Conservation (phyloP, 2,888 invertebrate species). For the Rotaria socialis region DNA sequence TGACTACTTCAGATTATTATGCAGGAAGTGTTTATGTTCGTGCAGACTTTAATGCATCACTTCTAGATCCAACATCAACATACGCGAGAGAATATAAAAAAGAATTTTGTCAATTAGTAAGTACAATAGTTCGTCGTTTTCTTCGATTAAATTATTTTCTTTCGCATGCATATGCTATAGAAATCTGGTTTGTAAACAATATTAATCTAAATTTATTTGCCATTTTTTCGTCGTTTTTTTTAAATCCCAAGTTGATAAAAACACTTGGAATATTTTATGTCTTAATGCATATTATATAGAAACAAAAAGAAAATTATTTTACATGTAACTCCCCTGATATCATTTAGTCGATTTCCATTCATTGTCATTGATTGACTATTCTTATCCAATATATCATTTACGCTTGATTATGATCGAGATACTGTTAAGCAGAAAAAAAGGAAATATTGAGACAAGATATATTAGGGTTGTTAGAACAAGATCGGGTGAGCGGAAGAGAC, state of each 20-base stretch:
- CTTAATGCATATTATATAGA: not conserved
- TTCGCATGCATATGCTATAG: no score
- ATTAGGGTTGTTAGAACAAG: not conserved
- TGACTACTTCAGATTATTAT: not conserved
- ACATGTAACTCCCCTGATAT: not conserved
- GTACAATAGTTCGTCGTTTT: not conserved
- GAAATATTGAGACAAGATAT: not conserved
- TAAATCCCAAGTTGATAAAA: not conserved
- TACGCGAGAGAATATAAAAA: not conserved
- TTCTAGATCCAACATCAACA: not conserved
- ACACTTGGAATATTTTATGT: not conserved
- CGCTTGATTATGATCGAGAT: not conserved
- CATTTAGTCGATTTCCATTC: conserved; percentile 7
- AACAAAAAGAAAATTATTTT: not conserved
- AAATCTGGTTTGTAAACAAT: not conserved
- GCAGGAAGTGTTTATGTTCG: not conserved
- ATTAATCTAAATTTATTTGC: not conserved
- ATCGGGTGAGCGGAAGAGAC: not conserved
- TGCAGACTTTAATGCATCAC: not conserved
- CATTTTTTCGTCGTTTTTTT: not conserved
- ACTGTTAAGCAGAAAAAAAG: not conserved
- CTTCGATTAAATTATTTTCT: no score
- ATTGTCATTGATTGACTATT: conserved; percentile 7
- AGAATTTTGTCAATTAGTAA: not conserved
- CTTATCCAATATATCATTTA: conserved; percentile 2